A percentile compares a stretch with the other conserved stretches of the same genome.
These are phyloP conservation scores for Gasterosteus nipponicus DNA, from an alignment of 2,113 vertebrate genomes.

Conservation along the genomic window DNA sequence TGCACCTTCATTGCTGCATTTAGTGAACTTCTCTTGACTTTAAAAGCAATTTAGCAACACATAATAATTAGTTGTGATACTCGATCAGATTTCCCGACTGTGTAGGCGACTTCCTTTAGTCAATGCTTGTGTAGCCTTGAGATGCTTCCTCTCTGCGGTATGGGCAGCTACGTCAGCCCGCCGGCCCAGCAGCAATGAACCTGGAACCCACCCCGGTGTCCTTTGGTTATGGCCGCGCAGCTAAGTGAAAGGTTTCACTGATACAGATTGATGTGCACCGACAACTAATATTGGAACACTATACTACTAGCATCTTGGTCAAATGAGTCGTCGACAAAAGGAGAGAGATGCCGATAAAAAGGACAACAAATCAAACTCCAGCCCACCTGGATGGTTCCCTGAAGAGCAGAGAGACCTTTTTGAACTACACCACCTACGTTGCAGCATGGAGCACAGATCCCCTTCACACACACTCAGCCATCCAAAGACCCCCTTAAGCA, in stretches of 20 bases:
- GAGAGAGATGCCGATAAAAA: background rate
- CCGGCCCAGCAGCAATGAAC: background rate
- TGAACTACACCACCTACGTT: constrained; percentile 22
- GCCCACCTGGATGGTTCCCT: background rate
- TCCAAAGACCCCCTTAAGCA: constrained; percentile 24
- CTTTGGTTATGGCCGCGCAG: background rate
- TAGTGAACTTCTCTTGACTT: background rate
- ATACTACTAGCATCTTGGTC: background rate
- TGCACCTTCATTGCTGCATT: background rate
- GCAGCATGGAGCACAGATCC: background rate
- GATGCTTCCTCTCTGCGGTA: background rate
- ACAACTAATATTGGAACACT: background rate
- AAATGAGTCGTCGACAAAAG: background rate
- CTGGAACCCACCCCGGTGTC: background rate
- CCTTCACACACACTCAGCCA: background rate
- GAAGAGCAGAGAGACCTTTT: constrained; percentile 17
- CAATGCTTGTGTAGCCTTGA: background rate
- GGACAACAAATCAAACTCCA: background rate
- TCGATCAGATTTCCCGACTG: background rate
- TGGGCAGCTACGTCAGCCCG: background rate
- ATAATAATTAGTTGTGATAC: background rate
- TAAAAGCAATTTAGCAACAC: background rate
- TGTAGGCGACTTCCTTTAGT: background rate
- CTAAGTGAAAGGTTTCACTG: background rate
- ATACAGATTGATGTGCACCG: background rate